A percentile compares a stretch with the other conserved stretches of the same genome.
Conservation (phyloP, 2,888 invertebrate genomes). For the Callinectes sapidus region DNA sequence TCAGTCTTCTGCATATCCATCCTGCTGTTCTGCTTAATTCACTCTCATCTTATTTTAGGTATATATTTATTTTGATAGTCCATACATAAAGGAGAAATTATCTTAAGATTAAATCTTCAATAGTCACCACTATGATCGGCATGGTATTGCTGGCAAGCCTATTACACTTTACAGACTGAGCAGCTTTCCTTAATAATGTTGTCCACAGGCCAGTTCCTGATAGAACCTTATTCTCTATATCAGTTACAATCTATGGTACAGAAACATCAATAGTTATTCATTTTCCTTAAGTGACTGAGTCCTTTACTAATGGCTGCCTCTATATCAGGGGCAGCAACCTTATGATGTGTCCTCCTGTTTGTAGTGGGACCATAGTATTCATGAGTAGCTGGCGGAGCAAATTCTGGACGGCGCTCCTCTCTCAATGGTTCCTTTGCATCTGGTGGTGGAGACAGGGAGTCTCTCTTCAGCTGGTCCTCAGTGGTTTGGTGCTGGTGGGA, state of each 20-base stretch:
- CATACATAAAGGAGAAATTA: not conserved
- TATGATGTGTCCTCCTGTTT: not conserved
- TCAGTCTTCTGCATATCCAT: not conserved
- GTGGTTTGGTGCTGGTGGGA: not conserved
- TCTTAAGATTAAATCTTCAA: not conserved
- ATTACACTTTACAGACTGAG: not conserved
- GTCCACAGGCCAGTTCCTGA: not conserved
- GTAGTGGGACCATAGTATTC: conserved; percentile 61
- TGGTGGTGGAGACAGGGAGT: not conserved
- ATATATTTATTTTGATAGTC: not conserved
- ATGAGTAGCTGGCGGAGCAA: conserved; percentile 58
- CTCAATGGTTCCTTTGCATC: conserved; percentile 14
- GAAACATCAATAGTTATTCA: conserved; percentile 43
- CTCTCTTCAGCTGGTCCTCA: not conserved
- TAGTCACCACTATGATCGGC: not conserved
- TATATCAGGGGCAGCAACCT: not conserved
- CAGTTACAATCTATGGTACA: not conserved
- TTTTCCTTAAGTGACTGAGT: conserved; percentile 40
- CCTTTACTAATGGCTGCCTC: conserved; percentile 62
- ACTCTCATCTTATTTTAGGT: not conserved
- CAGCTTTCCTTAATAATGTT: not conserved
- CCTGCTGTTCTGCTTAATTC: not conserved
- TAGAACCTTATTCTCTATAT: not conserved
- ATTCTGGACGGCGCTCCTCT: not conserved
- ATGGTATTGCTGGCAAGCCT: not conserved